Base-by-base conservation (phyloP, 1,140 invertebrate species). In the Cyrtorhinus lividipennis region DNA sequence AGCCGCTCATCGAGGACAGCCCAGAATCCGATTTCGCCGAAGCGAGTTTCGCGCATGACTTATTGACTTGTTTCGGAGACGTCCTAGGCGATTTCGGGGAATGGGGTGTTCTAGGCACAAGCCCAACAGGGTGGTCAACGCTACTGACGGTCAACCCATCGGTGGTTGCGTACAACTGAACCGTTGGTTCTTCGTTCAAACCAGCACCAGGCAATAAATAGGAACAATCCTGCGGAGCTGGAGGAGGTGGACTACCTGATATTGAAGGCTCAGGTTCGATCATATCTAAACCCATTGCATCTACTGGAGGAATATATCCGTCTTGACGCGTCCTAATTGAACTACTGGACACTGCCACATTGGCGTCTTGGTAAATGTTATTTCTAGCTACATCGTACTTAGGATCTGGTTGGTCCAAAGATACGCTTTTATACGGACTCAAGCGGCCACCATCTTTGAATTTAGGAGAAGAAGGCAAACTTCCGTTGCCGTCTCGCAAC, bases 21-120 rank as follows among this genome's bases (percentile, higher is more conserved):
- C 87, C 87, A 0, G 87, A 90, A 74, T 92, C 88, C 5, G 86
- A 89, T 72, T 87, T 88, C 2, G 82, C 82, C 26, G 83, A 76
- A 13, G 82, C 80, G 57, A 85, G 84, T 71, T 81, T 83, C 10
- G 69, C 67, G 8, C 73, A 73, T 65, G 81, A 79, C 67, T 82
- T 83, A 70, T 83, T 83, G 1, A 80, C 73, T 68, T 85, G 80
- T 71, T 86, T 87, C 22, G 86, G 84, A 46, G 85, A 86, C n/a
- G 81, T 79, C 73, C 81, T 80, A 2, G 85, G 84, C 25, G 83
- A 86, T 66, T 84, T 85, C 5, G 84, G 83, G 15, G 84, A 86
- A 64, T 80, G 77, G n/a, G 77, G 76, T 18, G 78, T 76, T 62
- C 80, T 78, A 5, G 83, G 83, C 74, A 80, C 86, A 26, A 84